phyloP scores from a whole-genome alignment of 2,797 vertebrate genomes.

The Hemibagrus guttatus region DNA sequence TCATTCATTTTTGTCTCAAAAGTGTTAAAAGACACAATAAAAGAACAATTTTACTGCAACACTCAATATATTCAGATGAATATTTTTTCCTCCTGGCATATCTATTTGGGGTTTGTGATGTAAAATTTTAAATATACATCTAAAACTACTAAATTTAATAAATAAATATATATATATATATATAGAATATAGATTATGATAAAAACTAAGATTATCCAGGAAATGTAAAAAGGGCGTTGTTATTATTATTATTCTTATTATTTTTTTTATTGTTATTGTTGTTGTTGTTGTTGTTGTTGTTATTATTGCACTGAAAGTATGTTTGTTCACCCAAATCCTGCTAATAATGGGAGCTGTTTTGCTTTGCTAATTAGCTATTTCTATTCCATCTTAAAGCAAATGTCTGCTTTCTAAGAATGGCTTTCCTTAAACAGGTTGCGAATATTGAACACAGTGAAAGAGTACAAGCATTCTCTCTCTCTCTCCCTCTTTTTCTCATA shows the following conservation, averaged over 20 bases:
- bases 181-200: neutral
- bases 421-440: neutral
- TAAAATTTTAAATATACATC: neutral
- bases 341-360: neutral
- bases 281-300: neutral
- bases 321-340: neutral
- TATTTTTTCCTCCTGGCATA: neutral
- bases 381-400: neutral
- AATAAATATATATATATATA: too few relatives aligned
- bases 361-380: neutral
- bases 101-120: neutral
- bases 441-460: neutral
- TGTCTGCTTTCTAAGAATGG: neutral
- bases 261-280: neutral
- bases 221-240: neutral
- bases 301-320: neutral
- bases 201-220: neutral
- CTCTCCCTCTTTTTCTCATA: neutral
- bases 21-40: neutral
- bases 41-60: neutral
- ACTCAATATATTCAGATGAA: neutral
- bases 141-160: too few relatives aligned
- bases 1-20: neutral
- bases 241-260: neutral
- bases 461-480: neutral